A percentile compares a stretch with the other conserved stretches of the same genome.
phyloP scores from a whole-genome alignment of 2,113 vertebrate genomes.

The Toxostoma redivivum region DNA sequence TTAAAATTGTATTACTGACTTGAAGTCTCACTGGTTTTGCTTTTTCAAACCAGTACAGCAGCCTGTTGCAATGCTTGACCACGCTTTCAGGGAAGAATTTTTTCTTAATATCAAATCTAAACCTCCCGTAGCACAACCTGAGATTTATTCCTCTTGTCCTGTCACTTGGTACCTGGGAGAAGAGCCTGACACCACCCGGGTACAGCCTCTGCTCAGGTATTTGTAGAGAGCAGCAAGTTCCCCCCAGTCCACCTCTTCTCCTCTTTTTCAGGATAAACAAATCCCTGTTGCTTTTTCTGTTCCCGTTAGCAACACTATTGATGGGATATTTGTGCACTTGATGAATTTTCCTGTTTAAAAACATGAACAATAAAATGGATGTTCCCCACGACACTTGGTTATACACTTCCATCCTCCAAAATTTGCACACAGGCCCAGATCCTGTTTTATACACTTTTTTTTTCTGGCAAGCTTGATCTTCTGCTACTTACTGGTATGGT shows the following conservation, averaged over 20 bases:
- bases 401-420: not conserved
- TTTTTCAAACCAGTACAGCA: too few species aligned
- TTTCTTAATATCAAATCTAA: not conserved
- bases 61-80: not conserved
- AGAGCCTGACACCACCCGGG: not conserved
- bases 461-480: not conserved
- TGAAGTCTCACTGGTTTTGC: too few species aligned
- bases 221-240: not conserved
- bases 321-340: not conserved
- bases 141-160: not conserved
- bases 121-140: not conserved
- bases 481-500: not conserved
- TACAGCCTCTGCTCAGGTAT: too few species aligned
- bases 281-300: not conserved
- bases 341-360: not conserved
- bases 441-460: not conserved
- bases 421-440: not conserved
- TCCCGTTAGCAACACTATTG: not conserved
- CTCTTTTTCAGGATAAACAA: not conserved
- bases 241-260: not conserved
- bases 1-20: too few species aligned
- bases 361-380: not conserved
- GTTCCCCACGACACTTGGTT: not conserved
- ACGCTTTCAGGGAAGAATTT: rapidly evolving
- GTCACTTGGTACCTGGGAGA: too few species aligned